Evolutionary conservation across 2,888 invertebrate species (phyloP).

Genomic region (Apodemia zela): DNA sequence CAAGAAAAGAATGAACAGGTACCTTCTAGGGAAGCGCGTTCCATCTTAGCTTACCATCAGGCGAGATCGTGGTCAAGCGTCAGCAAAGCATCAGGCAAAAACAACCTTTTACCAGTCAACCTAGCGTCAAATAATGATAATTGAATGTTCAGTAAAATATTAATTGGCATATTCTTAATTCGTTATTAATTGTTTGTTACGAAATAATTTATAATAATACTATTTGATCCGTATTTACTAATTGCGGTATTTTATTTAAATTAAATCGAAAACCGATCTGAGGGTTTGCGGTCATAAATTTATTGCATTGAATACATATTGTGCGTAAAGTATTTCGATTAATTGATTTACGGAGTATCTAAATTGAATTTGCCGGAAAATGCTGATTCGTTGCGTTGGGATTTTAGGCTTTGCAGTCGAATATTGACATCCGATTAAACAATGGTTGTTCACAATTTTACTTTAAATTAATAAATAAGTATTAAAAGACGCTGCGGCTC

Average conservation of each 20-base stretch:
- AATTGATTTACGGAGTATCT: background rate
- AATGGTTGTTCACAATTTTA: no score
- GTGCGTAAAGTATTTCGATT: background rate
- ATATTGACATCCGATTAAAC: background rate
- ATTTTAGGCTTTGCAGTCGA: background rate
- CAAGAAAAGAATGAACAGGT: no score
- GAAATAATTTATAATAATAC: conserved; percentile 1
- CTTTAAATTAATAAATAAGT: no score
- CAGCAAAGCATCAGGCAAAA: no score
- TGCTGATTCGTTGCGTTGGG: background rate
- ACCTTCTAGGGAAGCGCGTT: no score
- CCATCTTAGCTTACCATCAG: no score
- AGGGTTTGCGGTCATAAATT: conserved; percentile 10
- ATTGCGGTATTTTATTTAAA: conserved; percentile 1
- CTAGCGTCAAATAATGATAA: background rate
- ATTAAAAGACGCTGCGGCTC: no score
- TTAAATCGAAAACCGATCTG: background rate
- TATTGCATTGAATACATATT: conserved; percentile 7
- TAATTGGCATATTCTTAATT: background rate
- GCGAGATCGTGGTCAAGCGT: no score
- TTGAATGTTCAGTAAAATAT: background rate
- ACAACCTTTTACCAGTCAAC: no score
- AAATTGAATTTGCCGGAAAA: conserved; percentile 6
- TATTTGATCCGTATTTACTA: background rate
- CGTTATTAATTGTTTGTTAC: background rate